Evolutionary conservation across 2,888 invertebrate species (phyloP).

Genomic region (Limnephilus lunatus): DNA sequence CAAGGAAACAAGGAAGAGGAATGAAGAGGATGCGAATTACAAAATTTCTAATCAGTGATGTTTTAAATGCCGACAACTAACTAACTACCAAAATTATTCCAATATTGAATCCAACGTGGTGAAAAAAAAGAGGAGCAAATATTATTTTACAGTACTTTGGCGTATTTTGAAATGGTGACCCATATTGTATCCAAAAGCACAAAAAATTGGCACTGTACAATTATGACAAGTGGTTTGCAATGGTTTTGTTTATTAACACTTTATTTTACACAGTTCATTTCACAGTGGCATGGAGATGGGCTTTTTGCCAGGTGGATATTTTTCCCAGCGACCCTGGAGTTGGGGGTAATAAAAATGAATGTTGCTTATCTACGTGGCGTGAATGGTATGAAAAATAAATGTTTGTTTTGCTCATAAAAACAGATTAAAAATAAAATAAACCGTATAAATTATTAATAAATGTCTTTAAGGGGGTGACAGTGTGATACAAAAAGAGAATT

Average conservation of each 20-base stretch:
- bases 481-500: no score
- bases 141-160: not conserved
- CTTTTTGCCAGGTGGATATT: not conserved
- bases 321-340: not conserved
- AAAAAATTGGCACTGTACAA: not conserved
- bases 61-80: no score
- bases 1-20: not conserved
- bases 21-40: no score
- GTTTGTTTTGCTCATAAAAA: no score
- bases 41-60: not conserved
- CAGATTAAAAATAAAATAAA: no score
- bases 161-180: not conserved
- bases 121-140: not conserved
- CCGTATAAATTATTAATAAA: no score
- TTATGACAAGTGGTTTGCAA: not conserved
- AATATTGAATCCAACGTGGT: not conserved
- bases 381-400: no score
- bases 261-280: not conserved
- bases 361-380: not conserved
- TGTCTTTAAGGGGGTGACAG: no score
- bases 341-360: not conserved
- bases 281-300: not conserved
- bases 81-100: not conserved
- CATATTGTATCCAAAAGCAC: not conserved
- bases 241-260: not conserved